Evolutionary conservation across 2,113 vertebrate species (phyloP).

Genomic region (Crotalus tigris): DNA sequence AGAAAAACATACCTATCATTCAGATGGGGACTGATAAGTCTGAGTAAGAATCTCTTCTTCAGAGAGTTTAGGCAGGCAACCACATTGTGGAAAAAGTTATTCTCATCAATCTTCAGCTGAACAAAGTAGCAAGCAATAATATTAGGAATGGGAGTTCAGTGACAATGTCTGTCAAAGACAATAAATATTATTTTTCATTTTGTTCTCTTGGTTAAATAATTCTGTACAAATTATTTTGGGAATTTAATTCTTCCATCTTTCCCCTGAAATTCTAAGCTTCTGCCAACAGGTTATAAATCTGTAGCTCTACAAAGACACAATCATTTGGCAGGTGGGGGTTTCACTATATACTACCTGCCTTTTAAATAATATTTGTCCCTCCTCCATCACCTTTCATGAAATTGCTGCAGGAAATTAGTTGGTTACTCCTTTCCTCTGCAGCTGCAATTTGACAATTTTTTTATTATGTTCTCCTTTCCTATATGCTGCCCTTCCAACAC

Average conservation of each 20-base stretch:
- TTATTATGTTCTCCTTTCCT: neutral
- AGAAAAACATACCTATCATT: slow-evolving; percentile 31
- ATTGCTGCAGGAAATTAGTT: neutral
- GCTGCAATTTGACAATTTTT: neutral
- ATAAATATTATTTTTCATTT: neutral
- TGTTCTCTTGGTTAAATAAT: neutral
- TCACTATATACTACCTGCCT: neutral
- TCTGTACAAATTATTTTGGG: neutral
- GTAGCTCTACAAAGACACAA: neutral
- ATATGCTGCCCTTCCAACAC: neutral
- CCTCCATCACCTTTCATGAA: neutral
- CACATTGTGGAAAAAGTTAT: slow-evolving; percentile 60
- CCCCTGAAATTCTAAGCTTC: neutral
- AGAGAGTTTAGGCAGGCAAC: slow-evolving; percentile 53
- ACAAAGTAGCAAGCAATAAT: slow-evolving; percentile 20
- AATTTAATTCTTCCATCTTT: neutral
- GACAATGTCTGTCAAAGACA: neutral
- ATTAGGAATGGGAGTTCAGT: neutral
- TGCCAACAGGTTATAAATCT: neutral
- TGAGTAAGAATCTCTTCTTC: slow-evolving; percentile 51
- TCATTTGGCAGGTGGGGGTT: neutral
- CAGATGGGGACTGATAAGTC: slow-evolving; percentile 40
- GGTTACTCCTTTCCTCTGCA: neutral
- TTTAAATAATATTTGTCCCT: neutral
- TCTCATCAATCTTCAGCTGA: slow-evolving; percentile 60